Conservation (phyloP, 2,797 vertebrate genomes). For the Sebastiscus albofasciatus region DNA sequence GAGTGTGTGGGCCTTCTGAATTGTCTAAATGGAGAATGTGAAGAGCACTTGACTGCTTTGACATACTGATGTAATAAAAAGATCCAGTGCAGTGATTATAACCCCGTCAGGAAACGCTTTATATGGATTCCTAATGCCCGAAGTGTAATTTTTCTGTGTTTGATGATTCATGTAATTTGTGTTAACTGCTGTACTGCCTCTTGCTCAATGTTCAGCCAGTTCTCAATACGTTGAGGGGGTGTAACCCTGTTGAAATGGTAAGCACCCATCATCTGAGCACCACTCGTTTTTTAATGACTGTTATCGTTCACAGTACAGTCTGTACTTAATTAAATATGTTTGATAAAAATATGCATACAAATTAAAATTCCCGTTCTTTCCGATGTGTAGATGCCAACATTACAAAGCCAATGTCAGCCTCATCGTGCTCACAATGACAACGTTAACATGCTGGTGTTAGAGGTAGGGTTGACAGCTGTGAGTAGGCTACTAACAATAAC, state of each 20-base stretch:
- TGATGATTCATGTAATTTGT: conserved; percentile 61
- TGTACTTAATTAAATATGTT: not conserved
- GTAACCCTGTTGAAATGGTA: conserved; percentile 26
- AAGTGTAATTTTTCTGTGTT: conserved; percentile 34
- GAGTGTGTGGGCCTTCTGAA: conserved; percentile 21
- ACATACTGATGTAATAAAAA: conserved; percentile 35
- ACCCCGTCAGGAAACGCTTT: conserved; percentile 31
- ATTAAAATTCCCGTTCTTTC: not conserved
- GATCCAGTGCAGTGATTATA: conserved; percentile 40
- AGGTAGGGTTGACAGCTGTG: too few species aligned
- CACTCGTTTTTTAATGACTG: conserved; percentile 10
- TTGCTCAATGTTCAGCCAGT: conserved; percentile 28
- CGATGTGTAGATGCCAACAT: not conserved
- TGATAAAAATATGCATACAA: not conserved
- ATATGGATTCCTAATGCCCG: conserved; percentile 44
- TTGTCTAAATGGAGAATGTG: conserved; percentile 16
- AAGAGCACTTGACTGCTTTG: conserved; percentile 46
- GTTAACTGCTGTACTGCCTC: conserved; percentile 36
- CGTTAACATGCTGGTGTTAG: not conserved
- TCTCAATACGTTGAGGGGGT: not conserved
- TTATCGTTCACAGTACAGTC: conserved; percentile 5
- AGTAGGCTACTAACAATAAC: too few species aligned
- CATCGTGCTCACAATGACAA: not conserved
- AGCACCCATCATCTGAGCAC: conserved; percentile 23
- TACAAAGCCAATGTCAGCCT: not conserved